Base-by-base conservation (phyloP, 1,140 invertebrate genomes). In the Anoplolepis gracilipes region DNA sequence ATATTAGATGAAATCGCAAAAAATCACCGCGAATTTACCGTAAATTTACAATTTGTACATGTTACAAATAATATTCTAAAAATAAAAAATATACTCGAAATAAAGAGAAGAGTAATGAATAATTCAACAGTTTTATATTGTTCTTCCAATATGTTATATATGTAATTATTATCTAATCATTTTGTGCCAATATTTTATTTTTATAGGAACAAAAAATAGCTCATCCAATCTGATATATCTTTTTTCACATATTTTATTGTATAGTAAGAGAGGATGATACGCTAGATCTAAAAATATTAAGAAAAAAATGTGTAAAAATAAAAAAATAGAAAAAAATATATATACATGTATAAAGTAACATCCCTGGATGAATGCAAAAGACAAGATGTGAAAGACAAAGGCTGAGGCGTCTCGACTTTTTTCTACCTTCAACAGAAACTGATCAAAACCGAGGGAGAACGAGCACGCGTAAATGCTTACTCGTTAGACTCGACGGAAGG, bases 1-100 rank as follows among this genome's bases (percentile, higher is more conserved):
- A n/a, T n/a, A n/a, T n/a, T n/a, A n/a, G n/a, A n/a, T n/a, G n/a
- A 81, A 81, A 69, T 81, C 64, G 64, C 16, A 10, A 6, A 79
- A 79, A 79, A 67, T 39, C 77, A 25, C 53, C 5, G 33, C 7
- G 22, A n/a, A n/a, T 19, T 28, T 61, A 11, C 28, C 36, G 25
- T 36, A n/a, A 4, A 53, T 78, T 67, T 30, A 16, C 19, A 64
- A 77, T 77, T 36, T 78, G 16, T 19, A 2, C n/a, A n/a, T n/a
- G 7, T 64, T 36, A 36, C 30, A 22, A 75, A 0, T 53, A 65
- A 53, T 8, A 6, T 33, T 4, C n/a, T 33, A 33, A 4, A 39
- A 16, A 61, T 28, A 22, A 16, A 28, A 33, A 28, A 22, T 13
- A 16, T 53, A 36, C 19, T 16, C 28, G 11, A 53, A 81, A 70